Percentiles rank a stretch among this genome's conserved stretches.
These are phyloP conservation scores for Drosophila paramelanica DNA, from an alignment of 2,888 invertebrate genomes.

Conservation along the genomic window DNA sequence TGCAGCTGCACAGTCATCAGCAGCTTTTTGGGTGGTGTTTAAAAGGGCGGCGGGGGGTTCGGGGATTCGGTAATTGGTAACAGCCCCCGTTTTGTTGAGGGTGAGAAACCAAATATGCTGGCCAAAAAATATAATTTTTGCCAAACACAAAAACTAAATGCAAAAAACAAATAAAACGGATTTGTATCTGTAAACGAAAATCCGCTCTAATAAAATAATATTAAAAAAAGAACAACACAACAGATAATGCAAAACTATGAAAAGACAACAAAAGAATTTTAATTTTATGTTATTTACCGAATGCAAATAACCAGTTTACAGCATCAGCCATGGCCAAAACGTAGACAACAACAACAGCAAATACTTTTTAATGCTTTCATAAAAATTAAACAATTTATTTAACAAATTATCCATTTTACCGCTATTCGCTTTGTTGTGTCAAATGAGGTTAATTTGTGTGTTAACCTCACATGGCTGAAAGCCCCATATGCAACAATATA, in stretches of 20 bases:
- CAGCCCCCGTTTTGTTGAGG: conserved; percentile 32
- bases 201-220: conserved; percentile 1
- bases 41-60: background rate
- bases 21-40: background rate
- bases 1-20: conserved; percentile 43
- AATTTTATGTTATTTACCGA: conserved; percentile 67
- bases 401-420: conserved; percentile 83
- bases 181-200: conserved; percentile 67
- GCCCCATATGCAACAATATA: background rate
- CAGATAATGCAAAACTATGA: conserved; percentile 21
- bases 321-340: conserved; percentile 29
- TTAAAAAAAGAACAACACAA: conserved; percentile 26
- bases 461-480: conserved; percentile 11
- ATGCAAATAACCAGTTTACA: conserved; percentile 70
- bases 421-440: conserved; percentile 81
- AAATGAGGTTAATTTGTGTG: conserved; percentile 85
- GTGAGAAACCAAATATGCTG: conserved; percentile 44
- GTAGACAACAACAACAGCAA: conserved; percentile 31
- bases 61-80: conserved; percentile 61
- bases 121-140: conserved; percentile 51
- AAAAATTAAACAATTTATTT: conserved; percentile 82
- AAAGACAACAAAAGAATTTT: conserved; percentile 62
- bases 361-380: conserved; percentile 49
- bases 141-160: conserved; percentile 38
- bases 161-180: conserved; percentile 73